phyloP scores from a whole-genome alignment of 1,140 invertebrate genomes.

The Drosophila auraria region DNA sequence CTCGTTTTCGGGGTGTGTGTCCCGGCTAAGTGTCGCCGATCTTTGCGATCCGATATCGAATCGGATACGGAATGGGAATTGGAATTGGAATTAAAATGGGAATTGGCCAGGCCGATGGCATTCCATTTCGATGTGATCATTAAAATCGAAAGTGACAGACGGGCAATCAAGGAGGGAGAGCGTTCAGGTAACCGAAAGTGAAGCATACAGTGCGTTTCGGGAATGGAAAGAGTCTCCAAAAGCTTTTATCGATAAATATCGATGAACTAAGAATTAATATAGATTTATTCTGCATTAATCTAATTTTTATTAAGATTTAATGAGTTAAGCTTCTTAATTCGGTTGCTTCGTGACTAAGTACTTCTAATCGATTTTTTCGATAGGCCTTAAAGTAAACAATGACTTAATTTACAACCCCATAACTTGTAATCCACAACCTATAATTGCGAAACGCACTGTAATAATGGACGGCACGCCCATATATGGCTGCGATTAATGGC shows the following conservation, averaged over 20 bases:
- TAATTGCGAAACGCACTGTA: conserved; percentile 26
- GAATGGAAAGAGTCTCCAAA: background rate
- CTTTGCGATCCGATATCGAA: conserved; percentile 18
- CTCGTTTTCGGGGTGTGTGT: conserved; percentile 61
- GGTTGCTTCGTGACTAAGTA: background rate
- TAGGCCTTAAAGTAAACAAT: background rate
- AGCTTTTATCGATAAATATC: no score
- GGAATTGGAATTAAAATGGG: conserved; percentile 21
- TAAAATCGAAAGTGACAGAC: conserved; percentile 43
- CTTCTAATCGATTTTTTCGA: background rate
- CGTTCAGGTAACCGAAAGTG: conserved; percentile 11
- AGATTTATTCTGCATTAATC: no score
- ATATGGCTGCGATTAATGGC: conserved; percentile 20
- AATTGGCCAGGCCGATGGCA: conserved; percentile 33
- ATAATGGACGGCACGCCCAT: conserved; percentile 5
- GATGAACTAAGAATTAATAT: no score
- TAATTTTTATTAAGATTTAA: no score
- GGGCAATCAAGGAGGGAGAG: conserved; percentile 1
- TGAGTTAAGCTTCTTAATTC: background rate
- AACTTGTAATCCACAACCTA: background rate
- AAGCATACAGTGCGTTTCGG: conserved; percentile 11
- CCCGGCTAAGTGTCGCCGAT: conserved; percentile 44
- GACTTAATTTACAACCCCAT: background rate
- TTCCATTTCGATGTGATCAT: conserved; percentile 48
- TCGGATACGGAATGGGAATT: conserved; percentile 10